Percentiles rank a stretch among this genome's conserved stretches.
phyloP scores from a whole-genome alignment of 2,888 invertebrate species.

The Chouioia cunea region DNA sequence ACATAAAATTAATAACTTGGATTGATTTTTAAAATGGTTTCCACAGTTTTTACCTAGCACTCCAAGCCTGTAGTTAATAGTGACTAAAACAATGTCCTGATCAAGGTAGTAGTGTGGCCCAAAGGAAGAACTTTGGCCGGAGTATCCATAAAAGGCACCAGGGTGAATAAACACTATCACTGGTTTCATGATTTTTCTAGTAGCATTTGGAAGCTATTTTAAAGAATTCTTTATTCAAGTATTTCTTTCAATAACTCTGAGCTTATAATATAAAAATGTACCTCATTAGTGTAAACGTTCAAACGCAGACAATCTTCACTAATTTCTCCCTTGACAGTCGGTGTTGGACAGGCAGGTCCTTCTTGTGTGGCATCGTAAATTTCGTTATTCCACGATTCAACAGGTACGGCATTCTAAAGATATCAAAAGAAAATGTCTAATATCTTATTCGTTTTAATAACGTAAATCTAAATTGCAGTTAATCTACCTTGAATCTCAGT shows the following conservation, averaged over 20 bases:
- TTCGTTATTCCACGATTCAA: constrained; percentile 70
- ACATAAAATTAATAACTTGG: background rate
- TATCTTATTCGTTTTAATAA: background rate
- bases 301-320: constrained; percentile 76
- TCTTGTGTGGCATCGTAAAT: constrained; percentile 73
- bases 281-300: constrained; percentile 74
- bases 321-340: constrained; percentile 47
- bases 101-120: constrained; percentile 62
- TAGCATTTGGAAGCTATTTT: constrained; percentile 15
- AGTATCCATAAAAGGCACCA: constrained; percentile 75
- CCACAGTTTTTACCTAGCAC: constrained; percentile 58
- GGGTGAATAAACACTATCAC: constrained; percentile 79
- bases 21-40: background rate
- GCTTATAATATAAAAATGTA: constrained; percentile 47
- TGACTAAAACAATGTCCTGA: constrained; percentile 61
- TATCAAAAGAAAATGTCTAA: no score
- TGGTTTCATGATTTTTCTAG: constrained; percentile 63
- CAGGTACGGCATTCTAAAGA: constrained; percentile 70
- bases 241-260: no score
- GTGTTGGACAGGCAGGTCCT: constrained; percentile 73
- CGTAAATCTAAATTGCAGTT: no score
- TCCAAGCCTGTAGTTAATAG: constrained; percentile 62
- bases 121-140: constrained; percentile 72
- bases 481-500: constrained; percentile 21
- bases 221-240: background rate